phyloP scores from a whole-genome alignment of 2,797 vertebrate species.

The Morus bassanus region DNA sequence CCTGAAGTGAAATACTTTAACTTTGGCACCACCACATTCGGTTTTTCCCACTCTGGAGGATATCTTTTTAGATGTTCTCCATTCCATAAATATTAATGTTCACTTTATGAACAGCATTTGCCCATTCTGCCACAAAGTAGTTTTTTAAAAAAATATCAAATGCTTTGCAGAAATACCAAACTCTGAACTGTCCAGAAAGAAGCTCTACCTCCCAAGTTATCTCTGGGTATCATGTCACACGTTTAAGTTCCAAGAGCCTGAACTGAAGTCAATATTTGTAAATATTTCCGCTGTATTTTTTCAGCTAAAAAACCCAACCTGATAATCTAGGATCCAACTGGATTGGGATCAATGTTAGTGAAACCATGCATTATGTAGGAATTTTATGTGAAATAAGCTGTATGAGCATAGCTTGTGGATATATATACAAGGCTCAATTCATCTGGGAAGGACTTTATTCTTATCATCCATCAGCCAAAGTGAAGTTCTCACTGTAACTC shows the following conservation, averaged over 20 bases:
- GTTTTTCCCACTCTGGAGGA: background rate
- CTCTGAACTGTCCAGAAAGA: background rate
- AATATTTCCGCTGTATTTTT: conserved; percentile 37
- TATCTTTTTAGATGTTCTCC: background rate
- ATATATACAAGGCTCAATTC: conserved; percentile 36
- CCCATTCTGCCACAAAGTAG: background rate
- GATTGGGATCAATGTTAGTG: background rate
- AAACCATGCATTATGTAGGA: conserved; percentile 32
- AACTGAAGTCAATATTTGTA: conserved; percentile 37
- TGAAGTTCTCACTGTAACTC: conserved; percentile 62
- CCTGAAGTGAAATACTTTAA: background rate
- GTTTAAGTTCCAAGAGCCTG: background rate
- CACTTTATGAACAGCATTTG: background rate
- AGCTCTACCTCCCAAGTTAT: background rate
- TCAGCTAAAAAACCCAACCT: conserved; percentile 20
- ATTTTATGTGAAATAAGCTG: conserved; percentile 37
- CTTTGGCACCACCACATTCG: background rate
- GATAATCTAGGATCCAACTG: conserved; percentile 33
- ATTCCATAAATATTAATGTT: background rate
- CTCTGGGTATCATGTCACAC: background rate
- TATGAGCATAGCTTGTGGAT: background rate
- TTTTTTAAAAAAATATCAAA: background rate
- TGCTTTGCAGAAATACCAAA: background rate
- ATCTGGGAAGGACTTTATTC: conserved; percentile 39
- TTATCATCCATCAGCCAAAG: conserved; percentile 68